Evolutionary conservation across 2,888 invertebrate species (phyloP).

Genomic region (Lasioglossum figueresi): DNA sequence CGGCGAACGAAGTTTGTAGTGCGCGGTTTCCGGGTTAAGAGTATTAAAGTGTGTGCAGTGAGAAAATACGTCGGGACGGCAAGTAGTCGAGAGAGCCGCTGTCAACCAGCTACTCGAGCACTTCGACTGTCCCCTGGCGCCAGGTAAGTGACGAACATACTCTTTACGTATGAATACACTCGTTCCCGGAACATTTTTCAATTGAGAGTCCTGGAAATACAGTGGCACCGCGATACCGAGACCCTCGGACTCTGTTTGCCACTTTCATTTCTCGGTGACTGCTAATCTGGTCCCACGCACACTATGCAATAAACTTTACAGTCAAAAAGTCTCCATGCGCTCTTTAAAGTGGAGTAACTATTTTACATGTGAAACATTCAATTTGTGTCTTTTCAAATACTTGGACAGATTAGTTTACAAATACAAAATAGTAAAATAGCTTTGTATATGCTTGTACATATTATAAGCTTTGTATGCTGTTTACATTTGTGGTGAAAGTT

Average conservation of each 20-base stretch:
- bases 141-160: constrained; percentile 29
- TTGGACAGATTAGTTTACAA: too few species aligned
- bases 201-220: neutral
- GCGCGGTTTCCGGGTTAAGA: constrained; percentile 20
- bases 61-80: constrained; percentile 12
- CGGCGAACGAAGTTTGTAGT: constrained; percentile 12
- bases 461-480: too few species aligned
- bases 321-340: too few species aligned
- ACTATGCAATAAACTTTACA: neutral
- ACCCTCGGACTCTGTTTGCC: neutral
- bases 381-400: too few species aligned
- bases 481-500: neutral
- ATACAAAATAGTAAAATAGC: too few species aligned
- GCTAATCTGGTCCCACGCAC: neutral
- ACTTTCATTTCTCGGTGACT: neutral
- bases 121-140: constrained; percentile 10
- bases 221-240: neutral
- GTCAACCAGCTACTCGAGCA: constrained; percentile 12
- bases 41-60: constrained; percentile 25
- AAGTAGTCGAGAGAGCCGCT: constrained; percentile 25
- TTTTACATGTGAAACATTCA: too few species aligned
- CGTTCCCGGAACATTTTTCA: neutral
- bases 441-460: too few species aligned
- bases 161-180: constrained; percentile 36
- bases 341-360: neutral